Percentiles rank a stretch among this genome's conserved stretches.
Conservation (phyloP, 1,140 invertebrate species). For the Cherax quadricarinatus region DNA sequence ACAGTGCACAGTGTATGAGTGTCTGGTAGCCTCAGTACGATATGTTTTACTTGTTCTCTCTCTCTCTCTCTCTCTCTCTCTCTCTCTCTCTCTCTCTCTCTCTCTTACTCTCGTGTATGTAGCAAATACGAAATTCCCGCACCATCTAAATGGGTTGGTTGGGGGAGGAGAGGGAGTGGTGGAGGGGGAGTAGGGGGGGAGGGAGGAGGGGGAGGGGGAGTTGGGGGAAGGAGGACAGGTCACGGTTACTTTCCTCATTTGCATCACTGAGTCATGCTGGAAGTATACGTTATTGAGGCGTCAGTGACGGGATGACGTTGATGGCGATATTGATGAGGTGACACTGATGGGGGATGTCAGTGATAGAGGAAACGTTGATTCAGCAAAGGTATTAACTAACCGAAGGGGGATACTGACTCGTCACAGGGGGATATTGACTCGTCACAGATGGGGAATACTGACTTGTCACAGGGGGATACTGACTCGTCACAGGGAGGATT, state of each 20-base stretch:
- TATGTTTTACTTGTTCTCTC: conserved; percentile 31
- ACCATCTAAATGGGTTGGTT: too few species aligned
- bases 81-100: conserved; percentile 21
- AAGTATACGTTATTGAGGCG: too few species aligned
- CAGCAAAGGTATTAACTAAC: not conserved
- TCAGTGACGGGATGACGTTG: too few species aligned
- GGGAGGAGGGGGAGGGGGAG: not conserved
- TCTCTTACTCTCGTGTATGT: conserved; percentile 29
- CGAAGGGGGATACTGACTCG: not conserved
- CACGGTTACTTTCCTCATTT: not conserved
- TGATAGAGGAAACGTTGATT: too few species aligned
- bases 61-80: conserved; percentile 3
- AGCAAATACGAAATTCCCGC: not conserved
- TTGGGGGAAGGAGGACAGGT: not conserved
- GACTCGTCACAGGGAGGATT: not conserved
- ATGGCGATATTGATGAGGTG: too few species aligned
- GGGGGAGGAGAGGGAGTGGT: too few species aligned
- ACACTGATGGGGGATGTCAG: too few species aligned
- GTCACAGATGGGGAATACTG: not conserved
- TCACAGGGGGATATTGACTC: conserved; percentile 22
- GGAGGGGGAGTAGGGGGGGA: too few species aligned
- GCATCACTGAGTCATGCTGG: too few species aligned
- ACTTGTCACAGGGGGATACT: conserved; percentile 14
- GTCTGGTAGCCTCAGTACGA: conserved; percentile 9
- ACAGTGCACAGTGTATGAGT: too few species aligned